A percentile compares a stretch with the other conserved stretches of the same genome.
Conservation (phyloP, 2,888 invertebrate genomes). For the Hedychridium roseum region DNA sequence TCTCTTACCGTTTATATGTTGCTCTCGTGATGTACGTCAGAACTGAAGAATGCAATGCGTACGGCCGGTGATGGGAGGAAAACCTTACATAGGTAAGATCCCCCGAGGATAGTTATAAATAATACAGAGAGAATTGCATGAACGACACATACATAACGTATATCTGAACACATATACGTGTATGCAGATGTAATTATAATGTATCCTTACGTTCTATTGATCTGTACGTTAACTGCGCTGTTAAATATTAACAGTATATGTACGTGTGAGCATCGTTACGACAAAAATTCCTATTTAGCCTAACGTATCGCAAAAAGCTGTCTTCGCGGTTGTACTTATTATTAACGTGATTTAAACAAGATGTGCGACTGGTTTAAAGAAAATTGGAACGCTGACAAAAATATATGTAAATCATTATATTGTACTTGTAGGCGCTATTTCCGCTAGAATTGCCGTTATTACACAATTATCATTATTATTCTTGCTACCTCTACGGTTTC, state of each 20-base stretch:
- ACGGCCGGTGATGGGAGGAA: too few species aligned
- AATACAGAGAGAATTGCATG: too few species aligned
- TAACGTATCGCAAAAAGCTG: conserved; percentile 11
- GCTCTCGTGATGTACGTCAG: too few species aligned
- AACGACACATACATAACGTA: background rate
- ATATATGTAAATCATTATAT: conserved; percentile 32
- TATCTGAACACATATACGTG: conserved; percentile 25
- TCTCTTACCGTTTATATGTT: too few species aligned
- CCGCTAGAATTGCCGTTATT: conserved; percentile 34
- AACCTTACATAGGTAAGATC: too few species aligned
- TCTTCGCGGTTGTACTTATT: conserved; percentile 14
- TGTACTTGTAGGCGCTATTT: conserved; percentile 36
- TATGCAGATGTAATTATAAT: conserved; percentile 27
- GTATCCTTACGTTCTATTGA: conserved; percentile 20
- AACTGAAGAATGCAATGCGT: too few species aligned
- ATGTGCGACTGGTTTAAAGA: too few species aligned
- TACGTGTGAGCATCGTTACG: background rate
- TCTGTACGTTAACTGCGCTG: conserved; percentile 18
- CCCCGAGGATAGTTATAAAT: too few species aligned
- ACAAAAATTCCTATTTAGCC: conserved; percentile 12
- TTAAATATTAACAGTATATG: conserved; percentile 13
- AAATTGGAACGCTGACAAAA: conserved; percentile 24
- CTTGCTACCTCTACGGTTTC: conserved; percentile 50
- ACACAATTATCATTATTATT: conserved; percentile 49
- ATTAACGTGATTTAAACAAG: background rate